Conservation (phyloP, 2,797 vertebrate genomes). For the Graptemys geographica region DNA sequence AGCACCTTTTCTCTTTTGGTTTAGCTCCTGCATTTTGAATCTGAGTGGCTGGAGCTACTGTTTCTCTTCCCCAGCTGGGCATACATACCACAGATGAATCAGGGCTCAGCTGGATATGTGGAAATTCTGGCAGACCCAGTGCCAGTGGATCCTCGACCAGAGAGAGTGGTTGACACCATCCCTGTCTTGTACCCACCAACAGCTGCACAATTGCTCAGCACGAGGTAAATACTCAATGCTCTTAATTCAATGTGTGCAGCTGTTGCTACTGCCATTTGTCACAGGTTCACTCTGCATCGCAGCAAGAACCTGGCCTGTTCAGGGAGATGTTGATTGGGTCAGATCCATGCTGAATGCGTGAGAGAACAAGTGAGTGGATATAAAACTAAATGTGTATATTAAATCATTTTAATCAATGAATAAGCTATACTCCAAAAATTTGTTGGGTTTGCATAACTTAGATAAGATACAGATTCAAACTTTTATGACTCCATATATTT, state of each 20-base stretch:
- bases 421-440: not conserved
- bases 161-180: constrained; percentile 22
- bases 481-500: not conserved
- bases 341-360: not conserved
- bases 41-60: constrained; percentile 83
- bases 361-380: not conserved
- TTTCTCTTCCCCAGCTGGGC: constrained; percentile 91
- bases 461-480: not conserved
- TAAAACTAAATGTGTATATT: not conserved
- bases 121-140: constrained; percentile 86
- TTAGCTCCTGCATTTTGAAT: constrained; percentile 85
- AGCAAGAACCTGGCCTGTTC: not conserved
- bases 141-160: constrained; percentile 43
- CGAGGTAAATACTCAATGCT: constrained; percentile 51
- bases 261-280: not conserved
- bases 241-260: not conserved
- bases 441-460: not conserved
- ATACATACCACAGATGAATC: constrained; percentile 85
- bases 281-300: not conserved
- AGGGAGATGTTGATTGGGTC: not conserved
- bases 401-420: not conserved
- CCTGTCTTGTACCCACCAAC: constrained; percentile 54
- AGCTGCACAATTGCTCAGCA: constrained; percentile 61
- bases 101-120: constrained; percentile 71
- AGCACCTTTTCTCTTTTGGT: not conserved